A percentile compares a stretch with the other conserved stretches of the same genome.
Conservation (phyloP, 2,113 vertebrate genomes). For the Polypterus senegalus region DNA sequence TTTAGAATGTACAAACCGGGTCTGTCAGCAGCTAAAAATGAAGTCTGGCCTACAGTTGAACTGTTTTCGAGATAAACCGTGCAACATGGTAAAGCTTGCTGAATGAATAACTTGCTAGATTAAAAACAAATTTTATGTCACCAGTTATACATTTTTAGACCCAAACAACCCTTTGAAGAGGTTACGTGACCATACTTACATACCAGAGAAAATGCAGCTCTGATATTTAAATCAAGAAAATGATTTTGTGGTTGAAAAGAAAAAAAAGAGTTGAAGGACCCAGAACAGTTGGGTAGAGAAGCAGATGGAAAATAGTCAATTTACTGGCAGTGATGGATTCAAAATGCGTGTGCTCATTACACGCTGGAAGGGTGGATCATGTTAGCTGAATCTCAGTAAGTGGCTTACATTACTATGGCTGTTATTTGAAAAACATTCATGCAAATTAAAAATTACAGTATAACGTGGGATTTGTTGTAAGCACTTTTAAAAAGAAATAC, state of each 20-base stretch:
- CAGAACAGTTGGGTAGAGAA: slow-evolving; percentile 11
- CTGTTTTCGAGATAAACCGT: neutral
- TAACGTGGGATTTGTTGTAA: no score
- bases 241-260: slow-evolving; percentile 6
- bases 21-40: slow-evolving; percentile 5
- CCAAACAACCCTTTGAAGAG: slow-evolving; percentile 2
- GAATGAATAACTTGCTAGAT: slow-evolving; percentile 10
- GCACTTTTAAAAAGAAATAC: no score
- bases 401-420: slow-evolving; percentile 40
- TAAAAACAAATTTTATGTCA: slow-evolving; percentile 16
- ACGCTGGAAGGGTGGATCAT: slow-evolving; percentile 30
- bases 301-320: slow-evolving; percentile 15
- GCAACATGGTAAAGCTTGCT: neutral
- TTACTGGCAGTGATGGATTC: slow-evolving; percentile 28
- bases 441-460: no score
- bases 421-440: no score
- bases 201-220: slow-evolving; percentile 2
- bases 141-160: slow-evolving; percentile 13
- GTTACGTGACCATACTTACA: slow-evolving; percentile 10
- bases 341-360: slow-evolving; percentile 28
- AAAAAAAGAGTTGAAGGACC: slow-evolving; percentile 1
- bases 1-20: no score
- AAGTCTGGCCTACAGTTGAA: neutral
- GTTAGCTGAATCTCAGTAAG: slow-evolving; percentile 31
- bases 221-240: slow-evolving; percentile 12